phyloP scores from a whole-genome alignment of 1,140 invertebrate species.

The Cotesia glomerata region DNA sequence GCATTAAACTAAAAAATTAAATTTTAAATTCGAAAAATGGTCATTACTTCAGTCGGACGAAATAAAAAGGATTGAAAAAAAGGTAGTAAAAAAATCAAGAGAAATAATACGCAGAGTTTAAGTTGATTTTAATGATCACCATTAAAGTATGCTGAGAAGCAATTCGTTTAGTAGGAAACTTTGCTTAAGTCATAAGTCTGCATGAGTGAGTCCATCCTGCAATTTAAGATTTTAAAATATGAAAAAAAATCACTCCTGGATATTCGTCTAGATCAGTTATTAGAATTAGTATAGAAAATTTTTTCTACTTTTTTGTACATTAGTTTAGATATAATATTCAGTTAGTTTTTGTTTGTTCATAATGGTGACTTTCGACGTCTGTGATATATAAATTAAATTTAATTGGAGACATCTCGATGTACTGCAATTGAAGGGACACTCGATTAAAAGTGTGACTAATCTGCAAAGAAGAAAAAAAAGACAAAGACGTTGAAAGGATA shows the following conservation, averaged over 20 bases:
- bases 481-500: background rate
- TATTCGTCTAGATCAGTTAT: no score
- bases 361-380: slow-evolving; percentile 2
- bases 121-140: background rate
- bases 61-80: background rate
- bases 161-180: background rate
- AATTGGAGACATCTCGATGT: slow-evolving; percentile 13
- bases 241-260: background rate
- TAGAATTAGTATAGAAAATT: background rate
- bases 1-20: background rate
- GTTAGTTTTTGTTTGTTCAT: background rate
- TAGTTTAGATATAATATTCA: no score
- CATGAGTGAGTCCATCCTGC: background rate
- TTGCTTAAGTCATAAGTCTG: background rate
- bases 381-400: background rate
- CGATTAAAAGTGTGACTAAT: slow-evolving; percentile 20
- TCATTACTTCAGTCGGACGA: background rate
- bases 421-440: slow-evolving; percentile 6
- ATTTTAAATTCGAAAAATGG: background rate
- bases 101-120: background rate
- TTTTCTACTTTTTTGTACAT: background rate
- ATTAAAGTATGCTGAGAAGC: background rate
- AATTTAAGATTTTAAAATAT: background rate
- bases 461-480: background rate
- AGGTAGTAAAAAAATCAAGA: background rate